Base-by-base conservation (phyloP, 2,797 vertebrate species). In the Telmatherina bonti region DNA sequence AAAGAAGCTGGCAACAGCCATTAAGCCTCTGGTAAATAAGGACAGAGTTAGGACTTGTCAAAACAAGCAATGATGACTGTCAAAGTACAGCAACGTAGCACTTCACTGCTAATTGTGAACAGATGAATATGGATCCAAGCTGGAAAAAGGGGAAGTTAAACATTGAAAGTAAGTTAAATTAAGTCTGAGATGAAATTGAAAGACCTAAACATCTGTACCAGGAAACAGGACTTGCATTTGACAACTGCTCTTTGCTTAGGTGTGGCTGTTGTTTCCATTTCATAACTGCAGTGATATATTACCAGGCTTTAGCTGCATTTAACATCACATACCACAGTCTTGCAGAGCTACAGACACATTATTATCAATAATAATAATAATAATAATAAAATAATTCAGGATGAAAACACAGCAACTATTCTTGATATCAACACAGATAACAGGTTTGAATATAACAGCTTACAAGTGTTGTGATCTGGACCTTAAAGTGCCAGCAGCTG, bases 211-310 rank as follows among this genome's bases (percentile, higher is more conserved):
- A 31, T 70, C 2, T 66, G 20, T 18, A 52, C 30, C 2, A 22
- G 67, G 68, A 73, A 72, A 66, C 30, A 8, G 7, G 45, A 55
- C 18, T 20, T 43, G 29, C 33, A n/a, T 63, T n/a, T 72, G 22
- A 59, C 56, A 53, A 16, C 8, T 0, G 7, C 24, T 62, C 29
- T 65, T 53, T 63, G 47, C 5, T 2, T 8, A 30, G 78, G 82
- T 60, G 78, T 71, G 82, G 62, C 70, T 78, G 51, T 43, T n/a
- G 43, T 24, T 51, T 24, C 49, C 49, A 51, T 81, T 78, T 84
- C 45, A 78, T 58, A 78, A 81, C 38, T 63, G 24, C 47, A 72
- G 18, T 0, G 38, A 15, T 7, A 58, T 73, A 65, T 60, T 71
- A 56, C 36, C 26, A 4, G 24, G n/a, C 12, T 18, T 22, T 5